Evolutionary conservation across 2,797 vertebrate genomes (phyloP), one percentile per base, ranked within the genome.

Genomic region (Gallinago solitaria): DNA sequence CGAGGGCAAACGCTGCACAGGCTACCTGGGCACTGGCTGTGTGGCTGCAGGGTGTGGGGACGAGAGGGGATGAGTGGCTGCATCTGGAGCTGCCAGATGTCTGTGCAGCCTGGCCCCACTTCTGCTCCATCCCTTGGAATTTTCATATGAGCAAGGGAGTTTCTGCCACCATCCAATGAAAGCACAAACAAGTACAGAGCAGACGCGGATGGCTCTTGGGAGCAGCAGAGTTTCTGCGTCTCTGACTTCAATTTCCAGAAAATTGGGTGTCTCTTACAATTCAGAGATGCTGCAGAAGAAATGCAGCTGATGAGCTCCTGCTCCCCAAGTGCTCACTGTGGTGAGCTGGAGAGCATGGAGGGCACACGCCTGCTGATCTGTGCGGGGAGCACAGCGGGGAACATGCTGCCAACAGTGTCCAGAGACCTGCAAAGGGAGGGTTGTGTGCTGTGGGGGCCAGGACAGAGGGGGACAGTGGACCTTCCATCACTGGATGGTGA

Each of bases 341-440:
- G 37, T 13, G 75, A 53, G 6, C 41, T 39, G 57, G 6, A 27
- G 61, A 35, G 4, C 11, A 3, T 0, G 21, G 41, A 56, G 43
- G 30, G 47, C 33, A 41, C 35, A 11, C 0, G 2, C 6, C 70
- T 13, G 12, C 17, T 32, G 16, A 30, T 5, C 24, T 16, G 17
- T 50, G 18, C 2, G 1, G n/a, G 53, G 51, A 68, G 11, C 74
- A 1, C 9, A 2, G 24, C 2, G 32, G 43, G 24, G 39, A 76
- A 33, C 2, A 0, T 1, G 54, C 28, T 20, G n/a, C 5, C 0
- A 39, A 9, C 3, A 1, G 12, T 74, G 43, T n/a, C 56, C 12
- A 5, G 47, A 39, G 33, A 54, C 21, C 76, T 14, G 39, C 45
- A 33, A n/a, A n/a, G 39, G 47, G 63, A 13, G 18, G 51, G 39